These are phyloP conservation scores for Spinus olivaceus DNA, from an alignment of 2,797 vertebrate genomes.

Conservation along the genomic window DNA sequence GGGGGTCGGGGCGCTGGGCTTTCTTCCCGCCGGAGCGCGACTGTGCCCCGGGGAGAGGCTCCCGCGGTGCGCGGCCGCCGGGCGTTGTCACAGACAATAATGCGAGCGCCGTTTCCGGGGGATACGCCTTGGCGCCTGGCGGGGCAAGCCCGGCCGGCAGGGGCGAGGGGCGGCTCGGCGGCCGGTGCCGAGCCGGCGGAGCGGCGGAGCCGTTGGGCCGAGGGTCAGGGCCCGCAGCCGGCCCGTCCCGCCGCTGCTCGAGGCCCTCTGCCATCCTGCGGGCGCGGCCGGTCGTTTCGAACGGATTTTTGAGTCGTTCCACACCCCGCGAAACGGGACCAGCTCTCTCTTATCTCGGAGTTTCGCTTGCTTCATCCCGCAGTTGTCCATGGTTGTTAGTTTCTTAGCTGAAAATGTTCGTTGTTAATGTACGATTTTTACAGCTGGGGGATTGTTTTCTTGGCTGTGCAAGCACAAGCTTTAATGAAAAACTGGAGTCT, in stretches of 20 bases:
- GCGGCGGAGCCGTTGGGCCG: background rate
- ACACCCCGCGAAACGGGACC: background rate
- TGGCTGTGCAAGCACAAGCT: background rate
- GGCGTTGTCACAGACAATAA: background rate
- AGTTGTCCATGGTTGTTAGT: fast-evolving
- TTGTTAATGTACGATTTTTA: background rate
- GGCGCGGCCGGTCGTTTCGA: background rate
- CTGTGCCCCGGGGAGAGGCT: background rate
- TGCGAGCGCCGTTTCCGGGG: fast-evolving
- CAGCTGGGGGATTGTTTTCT: fast-evolving
- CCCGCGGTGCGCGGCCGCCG: background rate
- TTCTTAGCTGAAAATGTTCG: fast-evolving
- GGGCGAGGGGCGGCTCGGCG: no score
- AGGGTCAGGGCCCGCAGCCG: background rate
- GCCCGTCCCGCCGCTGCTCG: background rate
- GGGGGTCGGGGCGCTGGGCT: background rate
- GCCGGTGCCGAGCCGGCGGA: background rate
- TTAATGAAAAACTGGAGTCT: background rate
- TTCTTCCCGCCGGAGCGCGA: no score
- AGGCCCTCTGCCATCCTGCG: background rate
- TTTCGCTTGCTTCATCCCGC: fast-evolving
- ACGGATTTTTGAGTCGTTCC: background rate
- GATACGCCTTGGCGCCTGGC: fast-evolving
- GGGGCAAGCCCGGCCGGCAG: background rate
- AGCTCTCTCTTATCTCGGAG: background rate